phyloP scores from a whole-genome alignment of 2,888 invertebrate genomes.

The Drosophila fungiperda region DNA sequence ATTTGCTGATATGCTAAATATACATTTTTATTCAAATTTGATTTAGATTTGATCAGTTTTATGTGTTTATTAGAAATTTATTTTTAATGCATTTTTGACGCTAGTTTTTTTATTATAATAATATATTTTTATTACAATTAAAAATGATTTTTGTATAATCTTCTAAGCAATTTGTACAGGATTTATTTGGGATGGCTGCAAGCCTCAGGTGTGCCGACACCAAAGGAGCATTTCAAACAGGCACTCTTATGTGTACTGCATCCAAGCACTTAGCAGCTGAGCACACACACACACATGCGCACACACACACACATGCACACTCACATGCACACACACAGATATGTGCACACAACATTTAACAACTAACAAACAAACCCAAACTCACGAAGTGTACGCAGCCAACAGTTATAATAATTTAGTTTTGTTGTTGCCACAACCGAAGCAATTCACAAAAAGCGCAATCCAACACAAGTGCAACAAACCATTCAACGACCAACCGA shows the following conservation, averaged over 20 bases:
- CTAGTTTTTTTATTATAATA: not conserved
- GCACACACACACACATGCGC: conserved; percentile 29
- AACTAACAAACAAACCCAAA: conserved; percentile 51
- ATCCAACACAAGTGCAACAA: conserved; percentile 41
- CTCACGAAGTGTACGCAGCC: conserved; percentile 34
- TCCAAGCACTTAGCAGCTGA: conserved; percentile 54
- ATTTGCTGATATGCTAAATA: not conserved
- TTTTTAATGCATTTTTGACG: not conserved
- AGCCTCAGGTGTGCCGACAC: conserved; percentile 38
- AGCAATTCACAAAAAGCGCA: conserved; percentile 67
- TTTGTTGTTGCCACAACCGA: conserved; percentile 52
- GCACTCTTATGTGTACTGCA: conserved; percentile 20
- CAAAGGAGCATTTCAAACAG: conserved; percentile 25
- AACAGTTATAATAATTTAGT: conserved; percentile 64
- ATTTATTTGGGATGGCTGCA: conserved; percentile 1
- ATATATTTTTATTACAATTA: not conserved
- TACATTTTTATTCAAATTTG: not conserved
- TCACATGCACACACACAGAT: conserved; percentile 9
- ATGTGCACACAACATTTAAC: conserved; percentile 44
- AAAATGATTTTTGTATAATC: not conserved
- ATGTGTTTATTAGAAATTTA: not conserved
- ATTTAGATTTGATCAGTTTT: not conserved
- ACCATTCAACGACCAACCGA: conserved; percentile 2
- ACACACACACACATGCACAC: conserved; percentile 6
- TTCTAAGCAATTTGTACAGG: conserved; percentile 6